Base-by-base conservation (phyloP, 2,888 invertebrate genomes). In the Pecten maximus region DNA sequence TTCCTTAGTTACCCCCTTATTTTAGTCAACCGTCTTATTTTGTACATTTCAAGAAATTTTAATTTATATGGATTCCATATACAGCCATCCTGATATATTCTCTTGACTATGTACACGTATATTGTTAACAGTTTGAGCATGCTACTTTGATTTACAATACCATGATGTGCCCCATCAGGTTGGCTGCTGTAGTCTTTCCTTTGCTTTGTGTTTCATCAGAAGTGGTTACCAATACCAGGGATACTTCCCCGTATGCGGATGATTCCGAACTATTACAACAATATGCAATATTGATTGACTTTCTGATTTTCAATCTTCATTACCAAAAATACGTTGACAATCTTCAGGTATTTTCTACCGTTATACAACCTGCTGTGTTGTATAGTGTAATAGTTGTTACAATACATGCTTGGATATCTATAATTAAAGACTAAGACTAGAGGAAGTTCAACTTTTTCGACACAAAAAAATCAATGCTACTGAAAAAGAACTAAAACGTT, bases 1-100 rank as follows among this genome's bases (percentile, higher is more conserved):
- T 2, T 74, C 35, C 74, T 74, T 74, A 74, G 74, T 74, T 74
- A 74, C 28, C 74, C 44, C 44, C 74, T 74, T 35, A 35, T 74
- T 74, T 74, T 74, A 74, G 74, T 35, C 74, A 74, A 74, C 74
- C 74, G 15, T 74, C 74, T 74, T 74, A 74, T 74, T 74, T 74
- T 74, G 74, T 74, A 74, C 74, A 10, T 74, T 74, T 35, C 74
- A 35, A 74, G 74, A 74, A 35, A 35, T 74, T 74, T 74, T 74
- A 6, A 35, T 74, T 74, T 74, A 74, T 74, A 74, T 74, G 74
- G 35, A 74, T 10, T 74, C 74, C 74, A 35, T 74, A 74, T 74
- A 35, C 74, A 74, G 74, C 35, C 74, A 74, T 74, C 74, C 74
- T 74, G 19, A 60, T 60, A 74, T 74, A 74, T 74, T 35, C 74